Conservation (phyloP, 2,113 vertebrate genomes). For the Uria lomvia region DNA sequence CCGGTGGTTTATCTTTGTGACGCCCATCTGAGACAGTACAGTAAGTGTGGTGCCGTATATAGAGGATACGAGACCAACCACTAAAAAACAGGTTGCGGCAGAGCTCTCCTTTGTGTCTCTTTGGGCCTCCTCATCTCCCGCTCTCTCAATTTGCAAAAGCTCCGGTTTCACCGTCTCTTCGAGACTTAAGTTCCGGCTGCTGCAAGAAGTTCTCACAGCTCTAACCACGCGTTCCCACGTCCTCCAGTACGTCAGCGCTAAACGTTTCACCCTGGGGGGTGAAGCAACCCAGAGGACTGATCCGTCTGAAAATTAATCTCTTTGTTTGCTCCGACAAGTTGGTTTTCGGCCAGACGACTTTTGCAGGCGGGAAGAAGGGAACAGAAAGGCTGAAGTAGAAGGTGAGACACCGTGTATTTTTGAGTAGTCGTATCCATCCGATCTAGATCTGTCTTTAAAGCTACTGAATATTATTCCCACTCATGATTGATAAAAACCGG, state of each 20-base stretch:
- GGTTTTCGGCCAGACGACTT: not conserved
- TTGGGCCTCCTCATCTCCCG: not conserved
- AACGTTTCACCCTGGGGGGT: not conserved
- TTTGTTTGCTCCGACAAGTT: not conserved
- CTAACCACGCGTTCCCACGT: not conserved
- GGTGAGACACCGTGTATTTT: not conserved
- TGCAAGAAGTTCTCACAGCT: not conserved
- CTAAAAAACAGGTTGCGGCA: not conserved
- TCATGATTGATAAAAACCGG: not conserved
- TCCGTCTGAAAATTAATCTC: not conserved
- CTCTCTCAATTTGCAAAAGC: not conserved
- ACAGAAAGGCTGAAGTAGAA: not conserved
- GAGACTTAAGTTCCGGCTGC: not conserved
- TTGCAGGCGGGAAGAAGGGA: not conserved
- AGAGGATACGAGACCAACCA: not conserved
- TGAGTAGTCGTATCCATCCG: not conserved
- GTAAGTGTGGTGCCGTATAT: not conserved
- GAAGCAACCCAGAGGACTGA: not conserved
- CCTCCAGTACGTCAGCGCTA: not conserved
- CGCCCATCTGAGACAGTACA: not conserved
- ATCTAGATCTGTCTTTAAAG: not conserved
- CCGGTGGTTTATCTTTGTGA: not conserved
- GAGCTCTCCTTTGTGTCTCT: not conserved
- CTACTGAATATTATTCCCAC: not conserved
- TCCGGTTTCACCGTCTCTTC: not conserved